Evolutionary conservation across 2,888 invertebrate genomes (phyloP).

Genomic region (Drosophila paucipuncta): DNA sequence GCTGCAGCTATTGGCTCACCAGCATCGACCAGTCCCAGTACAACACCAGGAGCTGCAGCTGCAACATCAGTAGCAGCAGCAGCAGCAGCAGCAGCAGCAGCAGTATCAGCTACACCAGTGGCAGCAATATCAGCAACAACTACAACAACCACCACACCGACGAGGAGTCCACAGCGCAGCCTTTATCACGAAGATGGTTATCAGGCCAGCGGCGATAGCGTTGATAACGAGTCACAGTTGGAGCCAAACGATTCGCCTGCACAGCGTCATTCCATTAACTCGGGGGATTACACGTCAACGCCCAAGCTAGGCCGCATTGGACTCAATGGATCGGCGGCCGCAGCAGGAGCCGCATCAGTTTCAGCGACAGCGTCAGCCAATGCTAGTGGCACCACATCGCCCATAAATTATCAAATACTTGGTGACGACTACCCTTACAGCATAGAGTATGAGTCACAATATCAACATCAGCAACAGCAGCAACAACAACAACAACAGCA

Average conservation of each 20-base stretch:
- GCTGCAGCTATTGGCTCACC: conserved; percentile 48
- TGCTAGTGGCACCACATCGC: conserved; percentile 65
- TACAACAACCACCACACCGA: conserved; percentile 54
- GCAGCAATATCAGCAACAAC: conserved; percentile 22
- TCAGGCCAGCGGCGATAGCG: conserved; percentile 56
- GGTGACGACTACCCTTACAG: conserved; percentile 70
- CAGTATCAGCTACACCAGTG: conserved; percentile 12
- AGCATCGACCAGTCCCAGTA: conserved; percentile 30
- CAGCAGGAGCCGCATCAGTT: conserved; percentile 9
- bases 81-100: conserved; percentile 17
- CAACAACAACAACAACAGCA: conserved; percentile 39
- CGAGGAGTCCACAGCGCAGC: conserved; percentile 72
- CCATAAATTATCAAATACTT: conserved; percentile 74
- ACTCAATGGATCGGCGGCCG: conserved; percentile 16
- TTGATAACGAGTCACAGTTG: conserved; percentile 57
- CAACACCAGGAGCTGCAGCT: conserved; percentile 22
- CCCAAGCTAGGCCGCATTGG: conserved; percentile 71
- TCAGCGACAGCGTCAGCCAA: conserved; percentile 39
- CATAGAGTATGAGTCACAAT: conserved; percentile 64
- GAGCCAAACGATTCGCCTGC: conserved; percentile 57
- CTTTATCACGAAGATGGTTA: conserved; percentile 76
- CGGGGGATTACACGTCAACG: conserved; percentile 79
- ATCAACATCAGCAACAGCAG: conserved; percentile 29
- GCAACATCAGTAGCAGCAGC: conserved; percentile 14
- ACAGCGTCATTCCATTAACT: conserved; percentile 79